These are phyloP conservation scores for Epistrophella euchroma DNA, from an alignment of 2,888 invertebrate genomes.

Conservation along the genomic window DNA sequence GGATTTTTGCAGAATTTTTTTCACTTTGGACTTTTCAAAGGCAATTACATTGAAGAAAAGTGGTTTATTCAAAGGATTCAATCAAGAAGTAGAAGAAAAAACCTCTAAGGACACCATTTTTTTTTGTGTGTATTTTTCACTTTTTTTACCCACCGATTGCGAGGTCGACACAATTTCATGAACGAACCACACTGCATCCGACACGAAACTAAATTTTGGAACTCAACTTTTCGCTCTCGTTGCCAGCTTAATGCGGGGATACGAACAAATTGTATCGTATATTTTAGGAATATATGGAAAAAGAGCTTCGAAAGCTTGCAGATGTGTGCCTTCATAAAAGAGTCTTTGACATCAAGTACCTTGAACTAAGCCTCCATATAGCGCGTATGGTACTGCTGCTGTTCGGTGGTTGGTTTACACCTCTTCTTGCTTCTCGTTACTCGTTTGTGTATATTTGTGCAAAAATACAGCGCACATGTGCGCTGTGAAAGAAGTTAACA, in stretches of 20 bases:
- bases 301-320: conserved; percentile 47
- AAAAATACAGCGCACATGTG: conserved; percentile 66
- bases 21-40: conserved; percentile 10
- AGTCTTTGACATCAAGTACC: conserved; percentile 75
- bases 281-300: conserved; percentile 38
- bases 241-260: conserved; percentile 72
- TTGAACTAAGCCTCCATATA: conserved; percentile 74
- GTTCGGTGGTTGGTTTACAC: conserved; percentile 34
- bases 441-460: conserved; percentile 28
- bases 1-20: background rate
- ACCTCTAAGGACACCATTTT: conserved; percentile 67
- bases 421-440: conserved; percentile 12
- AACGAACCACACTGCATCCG: conserved; percentile 83
- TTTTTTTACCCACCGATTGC: conserved; percentile 58
- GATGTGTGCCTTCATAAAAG: conserved; percentile 47
- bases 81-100: conserved; percentile 7
- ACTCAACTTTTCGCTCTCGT: conserved; percentile 78
- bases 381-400: conserved; percentile 27
- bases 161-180: conserved; percentile 78
- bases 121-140: conserved; percentile 51
- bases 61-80: conserved; percentile 30
- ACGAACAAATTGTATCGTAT: conserved; percentile 27
- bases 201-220: conserved; percentile 84
- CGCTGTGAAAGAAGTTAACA: conserved; percentile 49
- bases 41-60: background rate